A percentile compares a stretch with the other conserved stretches of the same genome.
Conservation (phyloP, 2,797 vertebrate species). For the Cygnus olor region DNA sequence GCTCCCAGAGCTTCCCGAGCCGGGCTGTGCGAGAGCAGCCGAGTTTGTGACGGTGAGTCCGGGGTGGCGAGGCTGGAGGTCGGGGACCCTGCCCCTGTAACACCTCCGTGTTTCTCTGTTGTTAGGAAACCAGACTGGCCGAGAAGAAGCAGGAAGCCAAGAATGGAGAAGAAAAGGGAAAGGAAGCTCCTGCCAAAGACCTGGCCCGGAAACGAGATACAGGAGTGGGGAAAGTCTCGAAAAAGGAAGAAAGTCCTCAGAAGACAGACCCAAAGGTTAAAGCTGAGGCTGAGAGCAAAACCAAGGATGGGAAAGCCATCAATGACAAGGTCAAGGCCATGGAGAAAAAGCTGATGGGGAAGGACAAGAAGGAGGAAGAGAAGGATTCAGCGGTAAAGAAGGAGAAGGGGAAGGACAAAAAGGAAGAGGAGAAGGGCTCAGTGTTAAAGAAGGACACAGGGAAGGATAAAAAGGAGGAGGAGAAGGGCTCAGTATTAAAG, state of each 20-base stretch:
- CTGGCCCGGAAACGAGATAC: slow-evolving; percentile 40
- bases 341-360: slow-evolving; percentile 74
- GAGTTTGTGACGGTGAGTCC: neutral
- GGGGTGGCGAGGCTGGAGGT: neutral
- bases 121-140: slow-evolving; percentile 70
- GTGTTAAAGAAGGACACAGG: neutral
- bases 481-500: slow-evolving; percentile 51
- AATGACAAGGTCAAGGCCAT: slow-evolving; percentile 76
- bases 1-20: neutral
- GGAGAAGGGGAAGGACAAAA: slow-evolving; percentile 29
- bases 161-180: slow-evolving; percentile 68
- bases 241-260: slow-evolving; percentile 72
- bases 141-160: slow-evolving; percentile 68
- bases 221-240: slow-evolving; percentile 76
- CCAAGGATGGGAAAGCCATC: slow-evolving; percentile 80
- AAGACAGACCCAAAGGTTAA: slow-evolving; percentile 64
- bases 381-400: neutral
- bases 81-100: neutral
- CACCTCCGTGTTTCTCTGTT: slow-evolving; percentile 2
- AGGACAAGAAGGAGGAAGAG: slow-evolving; percentile 65
- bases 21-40: neutral
- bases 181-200: slow-evolving; percentile 55
- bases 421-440: slow-evolving; percentile 49
- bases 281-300: slow-evolving; percentile 74
- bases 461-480: slow-evolving; percentile 69